phyloP scores from a whole-genome alignment of 2,888 invertebrate genomes.

The Calliphora vomitoria region DNA sequence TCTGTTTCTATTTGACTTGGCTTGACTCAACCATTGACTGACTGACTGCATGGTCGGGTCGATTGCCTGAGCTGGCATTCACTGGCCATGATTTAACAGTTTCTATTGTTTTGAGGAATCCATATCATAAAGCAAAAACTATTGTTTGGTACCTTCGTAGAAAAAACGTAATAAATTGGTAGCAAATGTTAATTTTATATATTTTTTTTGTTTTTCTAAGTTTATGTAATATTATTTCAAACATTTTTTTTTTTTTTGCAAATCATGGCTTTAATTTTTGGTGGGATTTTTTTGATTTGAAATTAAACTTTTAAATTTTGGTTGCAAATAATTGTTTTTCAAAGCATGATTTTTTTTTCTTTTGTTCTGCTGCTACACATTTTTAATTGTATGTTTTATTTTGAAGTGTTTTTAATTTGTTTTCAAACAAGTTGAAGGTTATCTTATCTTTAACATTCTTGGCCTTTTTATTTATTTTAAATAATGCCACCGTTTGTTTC shows the following conservation, averaged over 20 bases:
- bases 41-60: slow-evolving; percentile 3
- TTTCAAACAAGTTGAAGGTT: slow-evolving; percentile 29
- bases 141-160: neutral
- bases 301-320: slow-evolving; percentile 5
- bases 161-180: slow-evolving; percentile 35
- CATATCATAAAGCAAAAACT: slow-evolving; percentile 11
- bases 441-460: neutral
- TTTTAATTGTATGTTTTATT: slow-evolving; percentile 1
- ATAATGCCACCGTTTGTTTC: neutral
- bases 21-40: neutral
- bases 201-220: slow-evolving; percentile 12
- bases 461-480: neutral
- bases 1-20: slow-evolving; percentile 23
- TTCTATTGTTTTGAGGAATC: slow-evolving; percentile 56
- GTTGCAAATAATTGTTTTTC: slow-evolving; percentile 33
- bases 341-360: no score
- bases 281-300: slow-evolving; percentile 25
- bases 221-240: slow-evolving; percentile 36
- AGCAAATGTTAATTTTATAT: slow-evolving; percentile 43
- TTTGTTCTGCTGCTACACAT: neutral
- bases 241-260: slow-evolving; percentile 46
- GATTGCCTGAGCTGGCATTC: slow-evolving; percentile 44
- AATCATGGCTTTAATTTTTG: slow-evolving; percentile 52
- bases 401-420: neutral
- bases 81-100: slow-evolving; percentile 68